Evolutionary conservation across 1,140 invertebrate species (phyloP), one percentile per base, ranked within the genome.

Genomic region (Brachionus calyciflorus): DNA sequence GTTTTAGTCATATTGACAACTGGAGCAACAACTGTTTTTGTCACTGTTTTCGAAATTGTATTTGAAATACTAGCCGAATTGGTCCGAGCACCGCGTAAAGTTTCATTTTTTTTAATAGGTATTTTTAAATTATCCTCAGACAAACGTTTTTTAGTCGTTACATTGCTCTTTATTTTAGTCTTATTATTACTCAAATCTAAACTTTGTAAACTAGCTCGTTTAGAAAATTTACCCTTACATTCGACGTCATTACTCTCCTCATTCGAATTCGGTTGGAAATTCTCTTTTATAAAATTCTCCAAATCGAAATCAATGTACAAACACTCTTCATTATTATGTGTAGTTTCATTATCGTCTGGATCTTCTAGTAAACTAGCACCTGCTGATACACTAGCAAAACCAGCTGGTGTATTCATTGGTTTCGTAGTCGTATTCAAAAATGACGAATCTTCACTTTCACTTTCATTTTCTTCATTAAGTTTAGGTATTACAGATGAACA

Each of bases 201-300:
- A 44, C 60, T 65, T 24, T 65, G 60, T 19, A 65, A 24, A 2
- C 37, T 44, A 40, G 60, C 60, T 7, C 60, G 33, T 44, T 65
- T 65, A 7, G 33, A 44, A 14, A 24, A 37, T 37, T 37, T 37
- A n/a, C n/a, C n/a, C n/a, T n/a, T n/a, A 5, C 33, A 9, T 37
- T 37, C 33, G 3, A 5, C 0, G 3, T 41, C 44, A 14, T 65
- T 44, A 0, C 24, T 9, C 10, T 21, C 33, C 3, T 65, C 21
- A 14, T 65, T 37, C 10, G 24, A 65, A 65, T 41, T 65, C 2
- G 60, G 60, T 41, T 65, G 60, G 26, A 65, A 65, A 65, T 65
- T 65, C 44, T 65, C 60, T 28, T 44, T 65, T 2, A 65, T 65
- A 65, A 65, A 65, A 65, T 65, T 65, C 10, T 65, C 60, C 10